These are phyloP conservation scores for Phymastichus coffea DNA, from an alignment of 1,140 invertebrate genomes.

Conservation along the genomic window DNA sequence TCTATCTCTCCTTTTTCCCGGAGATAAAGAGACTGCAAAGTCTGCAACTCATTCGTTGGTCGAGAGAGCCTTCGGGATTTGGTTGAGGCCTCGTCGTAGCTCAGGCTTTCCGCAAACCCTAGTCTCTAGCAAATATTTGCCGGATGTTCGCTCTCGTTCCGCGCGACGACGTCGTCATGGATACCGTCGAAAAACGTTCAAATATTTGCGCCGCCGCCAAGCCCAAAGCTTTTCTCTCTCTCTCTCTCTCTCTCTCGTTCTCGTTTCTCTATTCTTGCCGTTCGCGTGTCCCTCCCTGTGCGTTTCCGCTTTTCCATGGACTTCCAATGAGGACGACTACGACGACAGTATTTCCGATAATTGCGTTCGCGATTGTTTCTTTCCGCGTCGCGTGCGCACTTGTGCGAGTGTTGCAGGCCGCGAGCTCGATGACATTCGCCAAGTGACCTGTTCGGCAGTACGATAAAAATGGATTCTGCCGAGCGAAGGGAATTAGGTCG, in stretches of 20 bases:
- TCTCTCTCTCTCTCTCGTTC: slow-evolving; percentile 18
- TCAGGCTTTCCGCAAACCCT: slow-evolving; percentile 37
- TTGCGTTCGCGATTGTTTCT: slow-evolving; percentile 35
- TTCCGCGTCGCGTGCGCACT: slow-evolving; percentile 21
- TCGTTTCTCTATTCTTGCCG: background rate
- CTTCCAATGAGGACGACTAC: slow-evolving; percentile 16
- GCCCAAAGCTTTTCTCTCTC: slow-evolving; percentile 35
- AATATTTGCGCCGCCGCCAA: slow-evolving; percentile 42
- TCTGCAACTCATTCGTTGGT: background rate
- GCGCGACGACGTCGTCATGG: slow-evolving; percentile 39
- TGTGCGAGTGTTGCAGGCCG: slow-evolving; percentile 19
- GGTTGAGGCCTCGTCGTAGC: slow-evolving; percentile 31
- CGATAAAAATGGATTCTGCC: no score
- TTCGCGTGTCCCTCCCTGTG: slow-evolving; percentile 30
- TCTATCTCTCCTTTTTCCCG: background rate
- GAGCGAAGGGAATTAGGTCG: no score
- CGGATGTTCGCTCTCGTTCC: slow-evolving; percentile 39
- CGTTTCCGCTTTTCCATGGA: slow-evolving; percentile 34
- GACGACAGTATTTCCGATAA: slow-evolving; percentile 35
- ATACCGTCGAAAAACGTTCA: slow-evolving; percentile 47
- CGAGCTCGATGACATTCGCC: no score
- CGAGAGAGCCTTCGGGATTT: slow-evolving; percentile 23
- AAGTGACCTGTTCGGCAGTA: no score
- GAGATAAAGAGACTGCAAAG: background rate
- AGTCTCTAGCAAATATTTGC: slow-evolving; percentile 42